phyloP scores from a whole-genome alignment of 2,113 vertebrate genomes.

The Lophius piscatorius region DNA sequence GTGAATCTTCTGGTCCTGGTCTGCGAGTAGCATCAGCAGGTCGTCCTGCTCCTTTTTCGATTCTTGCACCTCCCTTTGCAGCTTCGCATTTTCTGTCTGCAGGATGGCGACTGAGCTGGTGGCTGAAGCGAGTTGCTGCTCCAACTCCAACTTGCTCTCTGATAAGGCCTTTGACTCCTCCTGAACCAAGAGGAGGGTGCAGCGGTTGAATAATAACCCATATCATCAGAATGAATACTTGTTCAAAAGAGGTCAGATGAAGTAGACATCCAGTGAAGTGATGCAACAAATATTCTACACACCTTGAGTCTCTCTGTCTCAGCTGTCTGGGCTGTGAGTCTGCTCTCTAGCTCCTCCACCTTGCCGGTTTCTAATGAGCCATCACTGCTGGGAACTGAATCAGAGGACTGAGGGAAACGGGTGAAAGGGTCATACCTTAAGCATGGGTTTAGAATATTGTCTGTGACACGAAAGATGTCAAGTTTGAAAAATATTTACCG shows the following conservation, averaged over 20 bases:
- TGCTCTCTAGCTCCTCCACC: slow-evolving; percentile 79
- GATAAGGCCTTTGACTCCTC: slow-evolving; percentile 80
- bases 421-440: neutral
- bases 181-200: slow-evolving; percentile 62
- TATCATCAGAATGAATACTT: no score
- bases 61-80: slow-evolving; percentile 87
- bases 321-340: slow-evolving; percentile 76
- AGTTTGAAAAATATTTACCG: slow-evolving; percentile 54
- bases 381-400: slow-evolving; percentile 48
- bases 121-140: slow-evolving; percentile 87
- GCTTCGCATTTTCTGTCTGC: slow-evolving; percentile 88
- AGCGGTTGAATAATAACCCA: neutral
- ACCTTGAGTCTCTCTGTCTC: slow-evolving; percentile 89
- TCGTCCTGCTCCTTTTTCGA: slow-evolving; percentile 98
- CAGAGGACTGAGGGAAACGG: slow-evolving; percentile 67
- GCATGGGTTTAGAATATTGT: neutral
- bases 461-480: neutral
- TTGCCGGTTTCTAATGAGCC: slow-evolving; percentile 39
- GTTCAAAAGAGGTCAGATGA: neutral
- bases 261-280: neutral
- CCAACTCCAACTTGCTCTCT: slow-evolving; percentile 80
- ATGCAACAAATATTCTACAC: neutral
- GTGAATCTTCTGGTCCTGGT: slow-evolving; percentile 96
- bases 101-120: slow-evolving; percentile 90
- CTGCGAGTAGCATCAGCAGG: slow-evolving; percentile 93